Evolutionary conservation across 2,113 vertebrate genomes (phyloP).

Genomic region (Acrocephalus arundinaceus): DNA sequence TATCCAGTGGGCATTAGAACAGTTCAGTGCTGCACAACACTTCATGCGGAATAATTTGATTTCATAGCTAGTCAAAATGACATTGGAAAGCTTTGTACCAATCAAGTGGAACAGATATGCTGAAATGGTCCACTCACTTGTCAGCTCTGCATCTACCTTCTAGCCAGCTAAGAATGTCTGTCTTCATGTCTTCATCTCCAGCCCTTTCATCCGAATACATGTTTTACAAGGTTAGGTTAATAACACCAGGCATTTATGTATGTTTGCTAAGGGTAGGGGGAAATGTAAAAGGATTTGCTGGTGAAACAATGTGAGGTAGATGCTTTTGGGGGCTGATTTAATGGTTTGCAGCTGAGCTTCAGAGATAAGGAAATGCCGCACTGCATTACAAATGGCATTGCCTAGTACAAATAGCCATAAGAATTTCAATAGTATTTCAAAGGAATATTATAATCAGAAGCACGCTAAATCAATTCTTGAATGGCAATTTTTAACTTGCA

Average conservation of each 20-base stretch:
- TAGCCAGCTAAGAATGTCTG: background rate
- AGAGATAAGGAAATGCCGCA: background rate
- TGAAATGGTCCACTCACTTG: background rate
- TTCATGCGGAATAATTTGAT: background rate
- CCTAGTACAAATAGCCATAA: background rate
- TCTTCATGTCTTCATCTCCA: background rate
- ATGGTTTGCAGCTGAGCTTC: background rate
- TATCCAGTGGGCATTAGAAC: background rate
- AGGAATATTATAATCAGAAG: background rate
- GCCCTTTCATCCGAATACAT: background rate
- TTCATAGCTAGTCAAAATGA: background rate
- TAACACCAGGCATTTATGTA: background rate
- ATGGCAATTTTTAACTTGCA: conserved; percentile 35
- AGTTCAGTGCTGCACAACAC: background rate
- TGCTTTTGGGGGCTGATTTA: background rate
- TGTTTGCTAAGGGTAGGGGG: background rate
- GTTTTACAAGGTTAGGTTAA: background rate
- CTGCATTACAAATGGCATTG: background rate
- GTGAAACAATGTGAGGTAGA: background rate
- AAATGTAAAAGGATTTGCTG: background rate
- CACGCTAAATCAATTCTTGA: background rate
- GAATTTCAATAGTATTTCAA: conserved; percentile 16
- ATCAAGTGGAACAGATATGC: background rate
- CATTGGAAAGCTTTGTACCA: background rate
- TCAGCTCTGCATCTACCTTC: background rate